phyloP scores from a whole-genome alignment of 2,797 vertebrate genomes.

The Diplodus sargus region DNA sequence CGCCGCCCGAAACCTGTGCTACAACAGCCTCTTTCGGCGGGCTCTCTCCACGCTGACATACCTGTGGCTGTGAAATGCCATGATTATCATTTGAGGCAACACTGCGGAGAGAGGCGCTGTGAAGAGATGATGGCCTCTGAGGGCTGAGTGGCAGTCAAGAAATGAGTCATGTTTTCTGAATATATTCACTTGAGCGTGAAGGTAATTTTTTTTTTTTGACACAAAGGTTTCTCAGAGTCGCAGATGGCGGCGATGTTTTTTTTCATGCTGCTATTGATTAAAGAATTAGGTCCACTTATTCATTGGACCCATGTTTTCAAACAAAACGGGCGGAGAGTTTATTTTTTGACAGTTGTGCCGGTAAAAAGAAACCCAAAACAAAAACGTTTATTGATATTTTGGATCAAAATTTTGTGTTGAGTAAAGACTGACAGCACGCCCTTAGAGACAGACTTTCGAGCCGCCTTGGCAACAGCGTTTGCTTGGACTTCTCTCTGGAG shows the following conservation, averaged over 20 bases:
- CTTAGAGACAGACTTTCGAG: not conserved
- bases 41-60: conserved; percentile 54
- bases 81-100: conserved; percentile 62
- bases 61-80: conserved; percentile 67
- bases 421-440: conserved; percentile 5
- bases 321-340: not conserved
- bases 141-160: conserved; percentile 55
- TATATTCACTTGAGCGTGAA: conserved; percentile 48
- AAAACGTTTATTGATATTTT: conserved; percentile 18
- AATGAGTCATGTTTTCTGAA: conserved; percentile 47
- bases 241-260: conserved; percentile 20
- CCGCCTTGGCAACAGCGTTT: not conserved
- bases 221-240: conserved; percentile 32
- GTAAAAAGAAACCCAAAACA: not conserved
- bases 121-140: conserved; percentile 57
- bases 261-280: conserved; percentile 44
- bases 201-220: conserved; percentile 47
- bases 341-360: conserved; percentile 30
- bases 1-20: conserved; percentile 38
- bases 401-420: conserved; percentile 10
- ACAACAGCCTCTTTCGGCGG: conserved; percentile 44
- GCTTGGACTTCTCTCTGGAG: not conserved
- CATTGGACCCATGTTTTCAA: conserved; percentile 25
- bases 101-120: conserved; percentile 41
- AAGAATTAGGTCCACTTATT: conserved; percentile 27